phyloP scores from a whole-genome alignment of 2,888 invertebrate genomes.

The Protonemura montana region DNA sequence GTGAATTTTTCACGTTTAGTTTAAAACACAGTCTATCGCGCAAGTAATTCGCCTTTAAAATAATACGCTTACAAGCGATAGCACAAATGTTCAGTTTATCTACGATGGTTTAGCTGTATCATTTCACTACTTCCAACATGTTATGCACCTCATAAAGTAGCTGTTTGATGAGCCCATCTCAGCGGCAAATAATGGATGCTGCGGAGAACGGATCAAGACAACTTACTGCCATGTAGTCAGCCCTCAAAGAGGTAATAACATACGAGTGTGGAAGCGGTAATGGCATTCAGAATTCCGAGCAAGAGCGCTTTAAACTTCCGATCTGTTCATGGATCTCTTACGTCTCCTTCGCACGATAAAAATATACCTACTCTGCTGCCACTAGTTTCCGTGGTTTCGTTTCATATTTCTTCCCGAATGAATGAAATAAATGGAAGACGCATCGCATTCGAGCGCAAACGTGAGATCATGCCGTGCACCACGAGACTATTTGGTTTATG shows the following conservation, averaged over 20 bases:
- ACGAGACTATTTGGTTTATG: conserved; percentile 36
- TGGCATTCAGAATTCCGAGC: not conserved
- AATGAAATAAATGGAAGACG: conserved; percentile 14
- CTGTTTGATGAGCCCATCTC: conserved; percentile 7
- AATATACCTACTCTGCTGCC: conserved; percentile 20
- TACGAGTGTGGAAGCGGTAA: conserved; percentile 12
- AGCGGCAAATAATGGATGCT: conserved; percentile 1
- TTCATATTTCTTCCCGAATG: conserved; percentile 19
- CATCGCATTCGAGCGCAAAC: conserved; percentile 25
- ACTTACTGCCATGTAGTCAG: not conserved
- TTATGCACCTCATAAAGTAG: not conserved
- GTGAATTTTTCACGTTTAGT: not conserved
- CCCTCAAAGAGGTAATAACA: conserved; percentile 7
- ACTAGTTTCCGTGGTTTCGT: conserved; percentile 26
- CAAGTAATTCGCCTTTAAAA: not conserved
- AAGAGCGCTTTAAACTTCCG: not conserved
- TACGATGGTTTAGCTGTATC: not conserved
- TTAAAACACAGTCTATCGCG: not conserved
- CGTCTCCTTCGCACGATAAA: conserved; percentile 7
- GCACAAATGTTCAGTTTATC: not conserved
- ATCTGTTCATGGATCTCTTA: not conserved
- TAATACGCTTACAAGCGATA: not conserved
- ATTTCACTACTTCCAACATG: not conserved
- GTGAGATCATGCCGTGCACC: not conserved
- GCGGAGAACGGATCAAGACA: not conserved